Base-by-base conservation (phyloP, 2,113 vertebrate species). In the Engystomops pustulosus region DNA sequence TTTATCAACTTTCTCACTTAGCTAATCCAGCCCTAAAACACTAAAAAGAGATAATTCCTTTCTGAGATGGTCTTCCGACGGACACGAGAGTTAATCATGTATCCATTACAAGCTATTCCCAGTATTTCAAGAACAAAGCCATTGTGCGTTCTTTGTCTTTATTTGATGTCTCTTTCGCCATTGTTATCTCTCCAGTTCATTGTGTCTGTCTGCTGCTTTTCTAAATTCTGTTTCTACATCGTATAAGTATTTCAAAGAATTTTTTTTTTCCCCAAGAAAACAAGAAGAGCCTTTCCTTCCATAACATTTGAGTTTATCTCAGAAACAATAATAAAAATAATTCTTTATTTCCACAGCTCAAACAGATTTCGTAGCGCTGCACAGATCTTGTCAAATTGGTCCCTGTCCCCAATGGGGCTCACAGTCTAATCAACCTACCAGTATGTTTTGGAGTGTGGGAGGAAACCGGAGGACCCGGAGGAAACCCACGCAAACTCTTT, bases 91-190 rank as follows among this genome's bases (percentile, higher is more conserved):
- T 53, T 76, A 53, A 76, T 76, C 72, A 76, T 53, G 45, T 32
- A 30, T 76, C 72, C 72, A 76, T 77, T 77, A 58, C 49, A 23
- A 32, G 32, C 49, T 77, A 76, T 76, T 76, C 72, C 72, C 47
- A 76, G 34, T 76, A 53, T 53, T 51, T 55, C 49, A 38, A 36
- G 49, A 77, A 77, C 49, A 77, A 77, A 77, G 49, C 30, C 49
- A 38, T 36, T 77, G 20, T 77, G 71, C 18, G 49, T 53, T 76
- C 45, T 34, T 76, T 77, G 49, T 55, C 49, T n/a, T 38, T 58
- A 36, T 77, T 77, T 77, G 49, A 77, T 77, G 49, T 77, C 58
- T 77, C 34, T 14, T 32, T 55, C 32, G 17, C 20, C 32, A 38
- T 77, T 55, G 74, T 58, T 55, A 55, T 77, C 49, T 77, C 49